These are phyloP conservation scores for Torymus texanus DNA, from an alignment of 2,888 invertebrate species.

Conservation along the genomic window DNA sequence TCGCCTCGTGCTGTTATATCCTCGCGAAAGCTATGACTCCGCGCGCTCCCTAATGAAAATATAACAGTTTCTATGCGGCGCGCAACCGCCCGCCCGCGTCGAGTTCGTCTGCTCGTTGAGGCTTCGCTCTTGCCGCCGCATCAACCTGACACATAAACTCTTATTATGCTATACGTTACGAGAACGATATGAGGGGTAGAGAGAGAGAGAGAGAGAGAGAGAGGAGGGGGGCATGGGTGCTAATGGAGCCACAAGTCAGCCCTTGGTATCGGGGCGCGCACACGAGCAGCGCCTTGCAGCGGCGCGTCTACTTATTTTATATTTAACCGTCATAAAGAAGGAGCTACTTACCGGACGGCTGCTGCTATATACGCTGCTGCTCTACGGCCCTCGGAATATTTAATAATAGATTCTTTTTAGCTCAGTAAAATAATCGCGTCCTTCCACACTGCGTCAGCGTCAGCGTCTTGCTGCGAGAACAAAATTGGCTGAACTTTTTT, in stretches of 20 bases:
- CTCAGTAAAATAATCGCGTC: slow-evolving; percentile 46
- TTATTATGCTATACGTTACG: slow-evolving; percentile 75
- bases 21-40: slow-evolving; percentile 30
- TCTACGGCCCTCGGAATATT: slow-evolving; percentile 61
- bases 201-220: too few relatives aligned
- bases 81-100: slow-evolving; percentile 59
- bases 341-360: slow-evolving; percentile 67
- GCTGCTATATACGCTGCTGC: background rate
- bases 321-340: slow-evolving; percentile 75
- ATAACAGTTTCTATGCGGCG: slow-evolving; percentile 70
- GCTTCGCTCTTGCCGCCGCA: slow-evolving; percentile 65
- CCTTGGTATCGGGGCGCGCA: slow-evolving; percentile 7
- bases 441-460: background rate
- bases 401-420: slow-evolving; percentile 69
- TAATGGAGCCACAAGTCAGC: slow-evolving; percentile 75
- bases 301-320: slow-evolving; percentile 74
- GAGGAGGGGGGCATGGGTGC: slow-evolving; percentile 62
- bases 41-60: slow-evolving; percentile 72
- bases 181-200: slow-evolving; percentile 58
- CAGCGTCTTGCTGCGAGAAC: slow-evolving; percentile 6
- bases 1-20: slow-evolving; percentile 58
- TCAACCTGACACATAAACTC: slow-evolving; percentile 76
- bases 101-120: slow-evolving; percentile 73
- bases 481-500: slow-evolving; percentile 33
- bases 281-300: slow-evolving; percentile 25